These are phyloP conservation scores for Acromyrmex echinatior DNA, from an alignment of 1,140 invertebrate genomes.

Conservation along the genomic window DNA sequence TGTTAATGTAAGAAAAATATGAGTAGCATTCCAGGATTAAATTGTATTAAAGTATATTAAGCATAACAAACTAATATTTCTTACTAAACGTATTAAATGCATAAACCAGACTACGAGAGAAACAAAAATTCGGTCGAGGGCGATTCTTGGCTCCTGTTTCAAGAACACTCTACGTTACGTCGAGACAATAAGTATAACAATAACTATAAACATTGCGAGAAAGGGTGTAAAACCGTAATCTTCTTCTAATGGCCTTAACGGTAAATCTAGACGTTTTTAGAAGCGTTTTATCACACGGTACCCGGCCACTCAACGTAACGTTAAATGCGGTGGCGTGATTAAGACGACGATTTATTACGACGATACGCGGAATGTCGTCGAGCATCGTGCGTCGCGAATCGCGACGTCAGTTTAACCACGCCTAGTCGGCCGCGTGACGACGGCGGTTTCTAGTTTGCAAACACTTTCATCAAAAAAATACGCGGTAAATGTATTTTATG, in stretches of 20 bases:
- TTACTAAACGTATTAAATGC: too few species aligned
- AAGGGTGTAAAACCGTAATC: background rate
- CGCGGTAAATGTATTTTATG: constrained; percentile 56
- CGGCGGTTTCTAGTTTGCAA: constrained; percentile 49
- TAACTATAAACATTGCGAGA: background rate
- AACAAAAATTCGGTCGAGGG: background rate
- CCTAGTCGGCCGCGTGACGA: constrained; percentile 21
- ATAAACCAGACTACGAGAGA: background rate
- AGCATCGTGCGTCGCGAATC: constrained; percentile 38
- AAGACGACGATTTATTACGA: constrained; percentile 42
- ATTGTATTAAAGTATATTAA: too few species aligned
- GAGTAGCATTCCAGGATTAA: too few species aligned
- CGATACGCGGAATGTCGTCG: constrained; percentile 33
- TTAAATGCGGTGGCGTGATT: constrained; percentile 44
- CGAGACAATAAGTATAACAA: background rate
- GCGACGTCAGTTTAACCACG: constrained; percentile 48
- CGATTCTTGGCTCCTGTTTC: background rate
- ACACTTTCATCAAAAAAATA: constrained; percentile 56
- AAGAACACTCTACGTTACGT: too few species aligned
- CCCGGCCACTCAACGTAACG: background rate
- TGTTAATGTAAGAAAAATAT: too few species aligned
- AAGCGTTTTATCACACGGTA: background rate
- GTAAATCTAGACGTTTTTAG: background rate
- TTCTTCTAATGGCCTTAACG: background rate
- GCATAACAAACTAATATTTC: too few species aligned